These are phyloP conservation scores for Nemurella pictetii DNA, from an alignment of 2,888 invertebrate genomes.

Conservation along the genomic window DNA sequence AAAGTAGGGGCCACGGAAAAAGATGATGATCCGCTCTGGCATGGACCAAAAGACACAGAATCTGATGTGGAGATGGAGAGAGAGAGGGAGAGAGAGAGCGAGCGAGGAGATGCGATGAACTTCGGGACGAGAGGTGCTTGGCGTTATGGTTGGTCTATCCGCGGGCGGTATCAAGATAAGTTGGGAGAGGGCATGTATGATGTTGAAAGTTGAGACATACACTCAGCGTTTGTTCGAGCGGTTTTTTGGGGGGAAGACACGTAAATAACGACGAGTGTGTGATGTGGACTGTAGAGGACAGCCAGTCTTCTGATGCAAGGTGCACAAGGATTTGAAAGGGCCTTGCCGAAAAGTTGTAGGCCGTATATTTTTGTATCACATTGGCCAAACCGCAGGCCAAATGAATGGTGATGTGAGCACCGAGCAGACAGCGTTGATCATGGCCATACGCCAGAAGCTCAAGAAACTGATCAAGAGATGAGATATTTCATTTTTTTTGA, in stretches of 20 bases:
- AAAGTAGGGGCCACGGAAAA: conserved; percentile 1
- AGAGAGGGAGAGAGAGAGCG: too few relatives aligned
- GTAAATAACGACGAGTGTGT: neutral
- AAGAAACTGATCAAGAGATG: neutral
- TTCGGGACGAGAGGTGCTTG: neutral
- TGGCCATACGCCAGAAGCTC: neutral
- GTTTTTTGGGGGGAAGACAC: neutral
- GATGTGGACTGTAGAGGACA: neutral
- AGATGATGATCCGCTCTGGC: neutral
- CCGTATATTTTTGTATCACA: neutral
- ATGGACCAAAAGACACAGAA: neutral
- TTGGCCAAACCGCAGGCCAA: neutral
- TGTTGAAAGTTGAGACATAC: neutral
- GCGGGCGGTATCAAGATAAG: neutral
- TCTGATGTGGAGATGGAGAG: neutral
- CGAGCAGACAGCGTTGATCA: neutral
- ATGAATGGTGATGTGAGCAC: neutral
- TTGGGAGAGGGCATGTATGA: neutral
- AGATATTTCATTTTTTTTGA: neutral
- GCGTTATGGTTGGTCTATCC: neutral
- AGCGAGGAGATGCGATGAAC: neutral
- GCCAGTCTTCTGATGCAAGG: neutral
- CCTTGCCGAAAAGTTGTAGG: neutral
- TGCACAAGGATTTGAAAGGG: neutral
- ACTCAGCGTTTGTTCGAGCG: neutral